These are phyloP conservation scores for Solenopsis fugax DNA, from an alignment of 1,140 invertebrate genomes.

Conservation along the genomic window DNA sequence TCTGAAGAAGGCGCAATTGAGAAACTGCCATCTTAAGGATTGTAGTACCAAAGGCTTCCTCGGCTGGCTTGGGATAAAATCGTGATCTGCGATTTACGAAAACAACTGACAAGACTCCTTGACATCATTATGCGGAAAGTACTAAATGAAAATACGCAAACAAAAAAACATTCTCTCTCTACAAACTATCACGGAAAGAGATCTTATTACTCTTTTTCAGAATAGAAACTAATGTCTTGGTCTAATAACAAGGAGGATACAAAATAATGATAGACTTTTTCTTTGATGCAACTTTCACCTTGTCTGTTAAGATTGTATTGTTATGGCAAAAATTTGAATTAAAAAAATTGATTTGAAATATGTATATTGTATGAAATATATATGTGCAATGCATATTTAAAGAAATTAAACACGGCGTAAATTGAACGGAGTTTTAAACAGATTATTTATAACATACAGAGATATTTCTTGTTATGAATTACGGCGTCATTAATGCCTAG, in stretches of 20 bases:
- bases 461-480: neutral
- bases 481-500: no score
- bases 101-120: neutral
- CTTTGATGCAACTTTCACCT: neutral
- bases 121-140: neutral
- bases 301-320: neutral
- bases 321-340: neutral
- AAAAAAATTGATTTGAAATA: neutral
- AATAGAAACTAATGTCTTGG: neutral
- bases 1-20: constrained; percentile 76
- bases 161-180: neutral
- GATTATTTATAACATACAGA: neutral
- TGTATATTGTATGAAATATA: neutral
- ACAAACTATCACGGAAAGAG: neutral
- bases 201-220: neutral
- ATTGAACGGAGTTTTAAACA: no score
- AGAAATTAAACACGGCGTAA: neutral
- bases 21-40: constrained; percentile 59
- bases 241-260: neutral
- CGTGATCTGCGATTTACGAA: neutral
- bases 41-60: constrained; percentile 68
- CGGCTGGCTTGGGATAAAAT: constrained; percentile 73
- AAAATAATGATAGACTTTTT: neutral
- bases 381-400: neutral
- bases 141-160: neutral